These are phyloP conservation scores for Salminus brasiliensis DNA, from an alignment of 2,113 vertebrate species.

Conservation along the genomic window DNA sequence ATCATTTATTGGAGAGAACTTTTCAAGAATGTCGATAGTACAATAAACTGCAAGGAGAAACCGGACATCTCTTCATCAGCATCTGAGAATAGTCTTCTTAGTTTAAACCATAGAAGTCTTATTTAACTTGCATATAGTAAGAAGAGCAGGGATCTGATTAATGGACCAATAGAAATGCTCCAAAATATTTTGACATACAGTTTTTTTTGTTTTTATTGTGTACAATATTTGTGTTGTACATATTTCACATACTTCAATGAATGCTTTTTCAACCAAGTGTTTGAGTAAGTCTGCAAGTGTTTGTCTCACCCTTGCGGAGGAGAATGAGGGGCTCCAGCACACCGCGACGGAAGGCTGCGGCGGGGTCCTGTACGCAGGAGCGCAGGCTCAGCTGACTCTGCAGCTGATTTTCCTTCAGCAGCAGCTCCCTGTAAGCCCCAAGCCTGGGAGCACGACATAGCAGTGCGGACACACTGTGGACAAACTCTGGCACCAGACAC, in stretches of 20 bases:
- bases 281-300: not conserved
- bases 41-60: not conserved
- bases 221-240: no score
- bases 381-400: constrained; percentile 92
- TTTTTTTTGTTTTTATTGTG: no score
- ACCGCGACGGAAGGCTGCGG: constrained; percentile 86
- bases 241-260: no score
- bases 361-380: constrained; percentile 95
- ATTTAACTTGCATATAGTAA: no score
- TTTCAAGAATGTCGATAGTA: not conserved
- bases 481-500: constrained; percentile 94
- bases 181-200: no score
- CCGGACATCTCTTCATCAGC: no score
- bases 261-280: not conserved
- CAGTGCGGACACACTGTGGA: constrained; percentile 92
- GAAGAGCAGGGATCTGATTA: no score
- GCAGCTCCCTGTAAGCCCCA: constrained; percentile 84
- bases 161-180: no score
- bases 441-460: constrained; percentile 88
- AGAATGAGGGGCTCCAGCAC: constrained; percentile 86
- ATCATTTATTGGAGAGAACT: not conserved
- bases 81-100: no score
- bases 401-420: constrained; percentile 86
- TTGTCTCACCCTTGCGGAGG: constrained; percentile 85
- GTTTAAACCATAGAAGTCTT: no score